These are phyloP conservation scores for Mormyrus proboscirostris DNA, from an alignment of 2,797 vertebrate genomes.

Conservation along the genomic window DNA sequence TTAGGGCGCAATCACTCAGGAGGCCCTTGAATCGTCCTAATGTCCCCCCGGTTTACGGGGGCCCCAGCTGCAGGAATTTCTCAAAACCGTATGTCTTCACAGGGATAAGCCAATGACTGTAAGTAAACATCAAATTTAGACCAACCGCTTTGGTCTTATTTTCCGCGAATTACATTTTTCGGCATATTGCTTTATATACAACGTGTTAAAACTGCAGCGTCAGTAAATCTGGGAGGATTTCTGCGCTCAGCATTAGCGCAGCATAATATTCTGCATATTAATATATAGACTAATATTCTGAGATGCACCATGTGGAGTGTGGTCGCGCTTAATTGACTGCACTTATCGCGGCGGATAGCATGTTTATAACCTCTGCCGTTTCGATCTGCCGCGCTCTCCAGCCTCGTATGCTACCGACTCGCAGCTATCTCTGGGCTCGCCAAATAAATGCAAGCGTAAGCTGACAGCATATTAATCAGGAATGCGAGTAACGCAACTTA, in stretches of 20 bases:
- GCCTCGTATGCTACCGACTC: neutral
- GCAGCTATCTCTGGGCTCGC: neutral
- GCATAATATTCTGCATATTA: constrained; percentile 11
- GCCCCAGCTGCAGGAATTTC: neutral
- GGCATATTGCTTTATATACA: neutral
- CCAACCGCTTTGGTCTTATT: constrained; percentile 38
- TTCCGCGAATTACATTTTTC: neutral
- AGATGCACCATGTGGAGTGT: neutral
- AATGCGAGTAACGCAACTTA: neutral
- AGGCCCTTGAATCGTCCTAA: neutral
- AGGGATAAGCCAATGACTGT: constrained; percentile 14
- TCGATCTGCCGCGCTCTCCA: neutral
- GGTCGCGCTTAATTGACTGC: constrained; percentile 4
- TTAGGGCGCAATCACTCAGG: neutral
- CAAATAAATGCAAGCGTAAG: neutral
- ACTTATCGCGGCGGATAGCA: neutral
- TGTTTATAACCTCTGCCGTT: neutral
- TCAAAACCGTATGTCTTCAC: neutral
- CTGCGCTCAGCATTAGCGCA: neutral
- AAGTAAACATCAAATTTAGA: constrained; percentile 56
- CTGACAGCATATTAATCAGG: neutral
- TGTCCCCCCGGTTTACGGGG: neutral
- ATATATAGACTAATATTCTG: neutral
- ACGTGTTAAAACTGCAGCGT: neutral
- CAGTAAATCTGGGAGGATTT: neutral